phyloP scores from a whole-genome alignment of 1,140 invertebrate genomes.

The Whitmania pigra region DNA sequence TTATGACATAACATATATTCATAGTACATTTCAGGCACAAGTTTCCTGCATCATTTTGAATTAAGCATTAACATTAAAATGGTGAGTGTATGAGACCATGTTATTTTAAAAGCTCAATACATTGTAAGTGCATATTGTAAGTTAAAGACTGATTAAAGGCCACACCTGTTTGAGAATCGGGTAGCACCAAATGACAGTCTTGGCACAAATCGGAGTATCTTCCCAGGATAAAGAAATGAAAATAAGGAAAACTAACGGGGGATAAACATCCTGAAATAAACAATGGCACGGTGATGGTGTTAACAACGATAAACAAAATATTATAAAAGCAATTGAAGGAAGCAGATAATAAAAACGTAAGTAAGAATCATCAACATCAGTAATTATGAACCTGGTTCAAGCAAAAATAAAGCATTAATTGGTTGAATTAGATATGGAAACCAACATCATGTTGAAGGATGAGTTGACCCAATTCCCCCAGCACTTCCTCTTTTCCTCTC shows the following conservation, averaged over 20 bases:
- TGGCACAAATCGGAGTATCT: conserved; percentile 64
- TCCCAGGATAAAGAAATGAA: conserved; percentile 67
- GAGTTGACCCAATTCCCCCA: background rate
- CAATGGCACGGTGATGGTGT: conserved; percentile 44
- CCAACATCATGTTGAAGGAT: background rate
- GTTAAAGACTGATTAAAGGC: background rate
- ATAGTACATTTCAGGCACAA: too few species aligned
- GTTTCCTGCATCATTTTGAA: too few species aligned
- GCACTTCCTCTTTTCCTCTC: background rate
- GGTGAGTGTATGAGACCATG: too few species aligned
- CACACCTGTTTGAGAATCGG: conserved; percentile 46
- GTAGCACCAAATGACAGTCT: conserved; percentile 57
- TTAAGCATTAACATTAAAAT: too few species aligned
- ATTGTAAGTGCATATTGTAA: too few species aligned
- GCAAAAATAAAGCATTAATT: too few species aligned
- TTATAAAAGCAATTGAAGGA: background rate
- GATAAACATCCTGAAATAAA: conserved; percentile 32
- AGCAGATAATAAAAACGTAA: too few species aligned
- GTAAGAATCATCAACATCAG: too few species aligned
- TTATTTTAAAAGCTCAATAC: too few species aligned
- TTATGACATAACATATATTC: too few species aligned
- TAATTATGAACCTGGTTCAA: too few species aligned
- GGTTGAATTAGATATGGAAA: too few species aligned
- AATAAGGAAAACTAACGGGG: conserved; percentile 35
- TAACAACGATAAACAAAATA: background rate